These are phyloP conservation scores for Aldrovandia affinis DNA, from an alignment of 2,797 vertebrate genomes.

Conservation along the genomic window DNA sequence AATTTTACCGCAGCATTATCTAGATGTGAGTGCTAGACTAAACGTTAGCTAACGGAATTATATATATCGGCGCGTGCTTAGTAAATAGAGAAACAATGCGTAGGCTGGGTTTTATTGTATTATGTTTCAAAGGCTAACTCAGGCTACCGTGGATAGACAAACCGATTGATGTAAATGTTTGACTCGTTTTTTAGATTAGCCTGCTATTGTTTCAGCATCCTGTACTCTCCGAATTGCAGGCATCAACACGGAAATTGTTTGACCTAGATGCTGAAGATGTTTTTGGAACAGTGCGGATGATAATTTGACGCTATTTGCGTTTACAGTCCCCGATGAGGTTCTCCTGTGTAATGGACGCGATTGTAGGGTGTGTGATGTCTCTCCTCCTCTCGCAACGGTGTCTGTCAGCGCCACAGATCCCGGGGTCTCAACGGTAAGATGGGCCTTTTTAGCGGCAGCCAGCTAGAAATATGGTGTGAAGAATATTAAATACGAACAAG, in stretches of 20 bases:
- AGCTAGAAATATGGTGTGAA: no score
- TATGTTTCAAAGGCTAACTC: not conserved
- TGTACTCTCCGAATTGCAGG: no score
- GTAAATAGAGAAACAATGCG: no score
- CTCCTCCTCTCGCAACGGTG: slow-evolving; percentile 51
- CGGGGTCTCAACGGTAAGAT: slow-evolving; percentile 56
- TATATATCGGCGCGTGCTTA: no score
- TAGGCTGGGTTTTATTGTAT: no score
- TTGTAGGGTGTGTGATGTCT: slow-evolving; percentile 42
- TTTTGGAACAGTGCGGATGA: not conserved
- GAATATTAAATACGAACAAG: no score
- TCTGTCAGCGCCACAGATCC: slow-evolving; percentile 60
- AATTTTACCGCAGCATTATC: no score
- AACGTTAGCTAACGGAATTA: no score
- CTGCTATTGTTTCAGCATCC: no score
- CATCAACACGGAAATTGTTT: no score
- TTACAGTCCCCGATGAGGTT: slow-evolving; percentile 36
- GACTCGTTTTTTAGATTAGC: no score
- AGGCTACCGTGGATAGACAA: not conserved
- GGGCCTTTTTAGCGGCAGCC: not conserved
- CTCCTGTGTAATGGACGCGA: slow-evolving; percentile 41
- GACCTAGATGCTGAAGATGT: not conserved
- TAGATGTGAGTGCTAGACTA: no score
- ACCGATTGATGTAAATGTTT: not conserved
- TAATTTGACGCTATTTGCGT: slow-evolving; percentile 34